phyloP scores from a whole-genome alignment of 2,888 invertebrate species.

The Glaucopsyche alexis region DNA sequence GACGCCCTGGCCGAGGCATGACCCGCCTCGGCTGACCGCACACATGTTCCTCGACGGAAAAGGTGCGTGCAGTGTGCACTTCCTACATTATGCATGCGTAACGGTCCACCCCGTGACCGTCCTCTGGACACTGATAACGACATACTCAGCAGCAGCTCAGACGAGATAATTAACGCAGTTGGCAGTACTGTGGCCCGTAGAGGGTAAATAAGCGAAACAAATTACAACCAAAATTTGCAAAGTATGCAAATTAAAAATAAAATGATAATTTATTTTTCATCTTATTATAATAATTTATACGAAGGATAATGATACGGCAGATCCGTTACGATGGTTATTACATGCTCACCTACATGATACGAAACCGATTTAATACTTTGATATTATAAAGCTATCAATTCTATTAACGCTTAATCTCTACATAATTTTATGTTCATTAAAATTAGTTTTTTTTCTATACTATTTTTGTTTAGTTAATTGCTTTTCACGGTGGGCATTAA shows the following conservation, averaged over 20 bases:
- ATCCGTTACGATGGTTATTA: neutral
- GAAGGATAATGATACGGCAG: neutral
- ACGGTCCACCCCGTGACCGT: neutral
- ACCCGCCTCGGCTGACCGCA: slow-evolving; percentile 51
- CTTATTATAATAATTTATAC: neutral
- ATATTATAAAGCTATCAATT: neutral
- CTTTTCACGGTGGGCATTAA: neutral
- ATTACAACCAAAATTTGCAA: neutral
- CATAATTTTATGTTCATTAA: neutral
- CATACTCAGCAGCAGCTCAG: neutral
- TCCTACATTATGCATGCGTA: neutral
- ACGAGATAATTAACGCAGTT: neutral
- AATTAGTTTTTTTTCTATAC: neutral
- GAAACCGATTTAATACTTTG: neutral
- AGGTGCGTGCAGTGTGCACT: slow-evolving; percentile 47
- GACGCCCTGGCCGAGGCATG: slow-evolving; percentile 11
- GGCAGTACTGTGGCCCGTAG: too few relatives aligned
- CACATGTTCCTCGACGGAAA: slow-evolving; percentile 75
- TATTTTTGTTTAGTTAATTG: neutral
- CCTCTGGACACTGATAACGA: neutral
- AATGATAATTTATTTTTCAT: slow-evolving; percentile 1
- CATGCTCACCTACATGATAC: neutral
- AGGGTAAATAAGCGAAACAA: neutral
- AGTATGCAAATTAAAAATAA: slow-evolving; percentile 1
- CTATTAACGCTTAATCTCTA: neutral